Conservation (phyloP, 2,888 invertebrate genomes). For the Syrphus vitripennis region DNA sequence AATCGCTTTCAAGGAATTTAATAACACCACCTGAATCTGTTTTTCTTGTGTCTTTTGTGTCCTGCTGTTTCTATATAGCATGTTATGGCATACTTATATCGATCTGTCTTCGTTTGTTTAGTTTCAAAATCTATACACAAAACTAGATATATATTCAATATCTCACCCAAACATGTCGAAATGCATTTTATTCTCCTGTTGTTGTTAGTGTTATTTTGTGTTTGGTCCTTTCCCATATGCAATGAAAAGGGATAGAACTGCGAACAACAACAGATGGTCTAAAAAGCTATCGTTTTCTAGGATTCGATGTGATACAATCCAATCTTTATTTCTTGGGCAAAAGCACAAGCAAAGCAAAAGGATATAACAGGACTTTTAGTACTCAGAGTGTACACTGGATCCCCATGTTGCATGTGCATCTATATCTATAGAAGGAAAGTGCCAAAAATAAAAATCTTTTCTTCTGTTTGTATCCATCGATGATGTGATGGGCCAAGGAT, state of each 20-base stretch:
- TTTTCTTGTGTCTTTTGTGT: constrained; percentile 5
- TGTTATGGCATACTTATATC: neutral
- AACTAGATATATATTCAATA: constrained; percentile 1
- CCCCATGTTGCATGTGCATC: neutral
- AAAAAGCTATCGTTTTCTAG: constrained; percentile 23
- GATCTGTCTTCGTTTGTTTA: constrained; percentile 12
- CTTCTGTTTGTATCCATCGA: neutral
- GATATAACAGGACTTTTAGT: constrained; percentile 13
- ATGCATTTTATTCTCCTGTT: constrained; percentile 4
- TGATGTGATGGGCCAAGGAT: constrained; percentile 22
- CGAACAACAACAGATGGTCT: constrained; percentile 55
- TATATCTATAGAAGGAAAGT: neutral
- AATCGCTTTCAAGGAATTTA: constrained; percentile 56
- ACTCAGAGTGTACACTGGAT: neutral
- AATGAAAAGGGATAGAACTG: neutral
- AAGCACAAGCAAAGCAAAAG: neutral
- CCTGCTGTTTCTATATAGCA: neutral
- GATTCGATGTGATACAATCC: constrained; percentile 16
- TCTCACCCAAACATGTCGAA: constrained; percentile 10
- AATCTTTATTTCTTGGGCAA: neutral
- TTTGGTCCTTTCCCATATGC: neutral
- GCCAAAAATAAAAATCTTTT: constrained; percentile 1
- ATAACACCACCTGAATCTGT: constrained; percentile 66
- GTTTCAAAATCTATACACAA: neutral
- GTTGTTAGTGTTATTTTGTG: neutral